These are phyloP conservation scores for Antechinus stuartii DNA, from an alignment of 2,113 vertebrate genomes.

Conservation along the genomic window DNA sequence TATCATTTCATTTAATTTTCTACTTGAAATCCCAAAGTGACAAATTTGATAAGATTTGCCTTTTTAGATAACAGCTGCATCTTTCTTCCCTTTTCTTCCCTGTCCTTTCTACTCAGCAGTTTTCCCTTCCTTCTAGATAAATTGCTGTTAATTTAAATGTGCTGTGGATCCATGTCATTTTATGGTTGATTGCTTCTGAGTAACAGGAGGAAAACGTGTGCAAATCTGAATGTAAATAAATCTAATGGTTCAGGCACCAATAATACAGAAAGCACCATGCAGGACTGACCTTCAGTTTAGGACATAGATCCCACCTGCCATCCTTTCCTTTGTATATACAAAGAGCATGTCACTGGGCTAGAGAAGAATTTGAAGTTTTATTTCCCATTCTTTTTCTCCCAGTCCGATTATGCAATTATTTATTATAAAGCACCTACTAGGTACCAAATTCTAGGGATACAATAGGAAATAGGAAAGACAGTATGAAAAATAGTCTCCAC, in stretches of 20 bases:
- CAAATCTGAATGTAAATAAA: conserved; percentile 61
- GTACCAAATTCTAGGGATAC: not conserved
- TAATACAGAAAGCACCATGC: conserved; percentile 33
- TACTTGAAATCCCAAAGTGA: conserved; percentile 67
- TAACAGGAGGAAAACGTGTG: conserved; percentile 68
- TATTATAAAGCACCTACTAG: conserved; percentile 34
- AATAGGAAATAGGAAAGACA: not conserved
- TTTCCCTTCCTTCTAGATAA: conserved; percentile 73
- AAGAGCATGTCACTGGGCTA: not conserved
- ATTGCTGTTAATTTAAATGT: conserved; percentile 77
- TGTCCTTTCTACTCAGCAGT: conserved; percentile 71
- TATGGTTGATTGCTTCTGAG: conserved; percentile 70
- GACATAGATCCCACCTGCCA: not conserved
- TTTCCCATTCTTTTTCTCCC: conserved; percentile 2
- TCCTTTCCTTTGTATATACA: conserved; percentile 32
- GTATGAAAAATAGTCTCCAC: not conserved
- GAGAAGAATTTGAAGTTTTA: conserved; percentile 10
- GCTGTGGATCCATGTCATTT: conserved; percentile 54
- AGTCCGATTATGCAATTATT: not conserved
- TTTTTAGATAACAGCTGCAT: conserved; percentile 72
- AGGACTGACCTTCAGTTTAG: conserved; percentile 53
- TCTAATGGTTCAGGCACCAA: conserved; percentile 54
- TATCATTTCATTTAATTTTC: conserved; percentile 65
- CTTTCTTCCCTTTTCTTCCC: conserved; percentile 59
- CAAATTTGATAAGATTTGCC: conserved; percentile 66